Conservation (phyloP, 1,140 invertebrate species). For the Bemisia tabaci region DNA sequence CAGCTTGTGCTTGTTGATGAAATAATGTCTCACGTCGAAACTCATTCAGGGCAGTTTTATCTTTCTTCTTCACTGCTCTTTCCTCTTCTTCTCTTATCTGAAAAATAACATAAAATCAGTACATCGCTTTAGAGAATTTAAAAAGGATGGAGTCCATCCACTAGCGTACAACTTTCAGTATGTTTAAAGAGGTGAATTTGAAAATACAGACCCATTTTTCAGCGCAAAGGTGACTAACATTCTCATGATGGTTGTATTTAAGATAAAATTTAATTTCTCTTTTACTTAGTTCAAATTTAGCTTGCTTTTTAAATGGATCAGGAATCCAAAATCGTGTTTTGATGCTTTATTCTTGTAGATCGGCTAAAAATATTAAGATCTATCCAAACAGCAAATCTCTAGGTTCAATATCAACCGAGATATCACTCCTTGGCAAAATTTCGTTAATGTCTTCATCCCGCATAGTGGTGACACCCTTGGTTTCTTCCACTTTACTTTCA, state of each 20-base stretch:
- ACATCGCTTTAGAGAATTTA: neutral
- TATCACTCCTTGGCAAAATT: too few species aligned
- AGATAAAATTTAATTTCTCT: neutral
- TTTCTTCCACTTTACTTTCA: too few species aligned
- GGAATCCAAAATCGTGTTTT: too few species aligned
- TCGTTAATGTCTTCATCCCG: too few species aligned
- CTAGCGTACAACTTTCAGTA: neutral
- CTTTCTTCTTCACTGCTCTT: constrained; percentile 31
- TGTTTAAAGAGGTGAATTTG: neutral
- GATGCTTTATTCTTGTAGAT: too few species aligned
- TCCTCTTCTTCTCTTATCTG: constrained; percentile 50
- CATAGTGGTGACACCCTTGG: too few species aligned
- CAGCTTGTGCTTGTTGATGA: constrained; percentile 80
- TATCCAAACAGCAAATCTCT: too few species aligned
- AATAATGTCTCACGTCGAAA: constrained; percentile 84
- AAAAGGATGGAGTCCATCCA: neutral
- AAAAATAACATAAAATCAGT: constrained; percentile 16
- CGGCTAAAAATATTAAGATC: too few species aligned
- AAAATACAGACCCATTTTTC: neutral
- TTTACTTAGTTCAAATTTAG: neutral
- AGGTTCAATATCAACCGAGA: too few species aligned
- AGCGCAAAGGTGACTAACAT: neutral
- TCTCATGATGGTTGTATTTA: neutral
- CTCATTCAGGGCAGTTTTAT: constrained; percentile 76
- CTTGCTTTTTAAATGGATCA: too few species aligned